Evolutionary conservation across 2,888 invertebrate species (phyloP).

Genomic region (Drosophila kambysellisi): DNA sequence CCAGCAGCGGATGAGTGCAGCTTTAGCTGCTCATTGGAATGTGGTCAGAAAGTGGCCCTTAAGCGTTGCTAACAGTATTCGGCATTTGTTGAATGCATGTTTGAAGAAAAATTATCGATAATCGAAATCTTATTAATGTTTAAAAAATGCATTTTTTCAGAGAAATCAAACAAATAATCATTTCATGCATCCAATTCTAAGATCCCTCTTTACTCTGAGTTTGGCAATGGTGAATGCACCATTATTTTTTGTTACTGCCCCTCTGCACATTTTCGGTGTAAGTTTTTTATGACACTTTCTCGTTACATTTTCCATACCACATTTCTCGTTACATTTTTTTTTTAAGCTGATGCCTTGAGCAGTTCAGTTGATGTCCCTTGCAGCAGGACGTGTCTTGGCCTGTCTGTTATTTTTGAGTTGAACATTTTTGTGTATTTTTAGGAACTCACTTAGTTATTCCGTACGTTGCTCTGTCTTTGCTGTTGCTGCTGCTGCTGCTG

Average conservation of each 20-base stretch:
- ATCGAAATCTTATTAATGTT: background rate
- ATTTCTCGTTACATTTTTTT: background rate
- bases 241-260: background rate
- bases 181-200: background rate
- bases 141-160: background rate
- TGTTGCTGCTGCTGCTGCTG: slow-evolving; percentile 28
- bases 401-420: slow-evolving; percentile 36
- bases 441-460: slow-evolving; percentile 68
- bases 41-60: background rate
- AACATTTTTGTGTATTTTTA: slow-evolving; percentile 30
- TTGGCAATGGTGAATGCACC: background rate
- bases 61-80: background rate
- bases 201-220: background rate
- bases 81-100: slow-evolving; percentile 9
- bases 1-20: slow-evolving; percentile 34
- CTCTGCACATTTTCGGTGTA: background rate
- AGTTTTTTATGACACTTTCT: background rate
- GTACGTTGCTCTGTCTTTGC: slow-evolving; percentile 57
- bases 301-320: background rate
- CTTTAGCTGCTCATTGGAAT: slow-evolving; percentile 17
- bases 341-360: slow-evolving; percentile 21
- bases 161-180: background rate
- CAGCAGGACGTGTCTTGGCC: slow-evolving; percentile 19
- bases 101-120: background rate
- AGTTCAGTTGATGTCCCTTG: slow-evolving; percentile 41